Evolutionary conservation across 2,888 invertebrate species (phyloP), one percentile per base, ranked within the genome.

Genomic region (Chalcis sispes): DNA sequence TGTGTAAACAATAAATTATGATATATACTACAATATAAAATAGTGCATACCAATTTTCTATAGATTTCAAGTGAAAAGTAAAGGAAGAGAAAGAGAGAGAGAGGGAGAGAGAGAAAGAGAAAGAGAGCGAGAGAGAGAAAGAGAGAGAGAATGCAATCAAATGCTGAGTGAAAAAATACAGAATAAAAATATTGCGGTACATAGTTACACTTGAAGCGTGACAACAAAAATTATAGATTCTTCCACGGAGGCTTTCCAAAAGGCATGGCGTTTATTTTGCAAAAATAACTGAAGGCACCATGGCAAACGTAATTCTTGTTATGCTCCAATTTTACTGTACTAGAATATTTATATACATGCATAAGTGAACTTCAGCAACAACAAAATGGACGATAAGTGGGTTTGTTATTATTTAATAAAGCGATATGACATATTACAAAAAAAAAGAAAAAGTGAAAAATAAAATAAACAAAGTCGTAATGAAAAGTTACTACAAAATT

Each of bases 361-460:
- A 20, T 46, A 46, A 54, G 32, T n/a, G n/a, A n/a, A n/a, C n/a
- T n/a, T n/a, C n/a, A 23, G 40, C 52, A 61, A 48, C 69, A 70
- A 64, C 42, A 64, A 36, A 70, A 32, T 62, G 64, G 20, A 64
- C 46, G 56, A 59, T 36, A 61, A 64, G 56, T 72, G 62, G 64
- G 25, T 72, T 72, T 72, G 64, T 72, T 72, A 72, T 64, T 72
- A 71, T 62, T 71, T 71, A 71, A 62, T 62, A 71, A 71, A 71
- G 71, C 54, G 71, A 71, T 71, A 62, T 71, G 54, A 62, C 61
- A 54, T 70, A 61, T 62, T 62, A 42, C 4, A 36, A 10, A 36
- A 36, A 36, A 36, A 36, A 10, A 36, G 36, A 36, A 36, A 10
- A 10, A 36, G 36, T 7, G 10, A 36, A 36, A 10, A 36, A 36